Percentiles rank a stretch among this genome's conserved stretches.
Conservation (phyloP, 2,797 vertebrate genomes). For the Melanotaenia parkinsoni region DNA sequence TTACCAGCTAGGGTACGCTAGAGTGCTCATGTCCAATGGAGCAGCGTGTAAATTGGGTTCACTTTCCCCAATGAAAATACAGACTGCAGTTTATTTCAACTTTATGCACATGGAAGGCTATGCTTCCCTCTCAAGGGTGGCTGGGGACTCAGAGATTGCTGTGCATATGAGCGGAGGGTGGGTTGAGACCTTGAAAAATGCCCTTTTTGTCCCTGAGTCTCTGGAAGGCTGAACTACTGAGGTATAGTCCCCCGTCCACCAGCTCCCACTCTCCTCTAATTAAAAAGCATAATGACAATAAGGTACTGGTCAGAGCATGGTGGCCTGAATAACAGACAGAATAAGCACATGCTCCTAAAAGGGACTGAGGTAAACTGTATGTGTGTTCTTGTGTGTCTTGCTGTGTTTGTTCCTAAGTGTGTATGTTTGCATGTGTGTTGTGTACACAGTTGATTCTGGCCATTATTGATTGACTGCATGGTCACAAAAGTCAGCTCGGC, state of each 20-base stretch:
- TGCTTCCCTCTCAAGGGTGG: slow-evolving; percentile 76
- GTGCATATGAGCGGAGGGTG: slow-evolving; percentile 63
- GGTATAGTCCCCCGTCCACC: slow-evolving; percentile 58
- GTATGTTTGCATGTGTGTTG: slow-evolving; percentile 30
- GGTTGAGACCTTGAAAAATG: slow-evolving; percentile 83
- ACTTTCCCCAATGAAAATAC: slow-evolving; percentile 84
- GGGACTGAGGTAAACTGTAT: slow-evolving; percentile 46
- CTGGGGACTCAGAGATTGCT: slow-evolving; percentile 71
- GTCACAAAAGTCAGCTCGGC: slow-evolving; percentile 66
- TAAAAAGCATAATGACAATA: slow-evolving; percentile 74
- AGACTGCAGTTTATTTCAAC: slow-evolving; percentile 84
- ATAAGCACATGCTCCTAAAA: slow-evolving; percentile 35
- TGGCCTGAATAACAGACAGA: slow-evolving; percentile 64
- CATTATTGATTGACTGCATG: slow-evolving; percentile 70
- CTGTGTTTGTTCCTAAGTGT: slow-evolving; percentile 26
- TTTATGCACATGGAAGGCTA: slow-evolving; percentile 81
- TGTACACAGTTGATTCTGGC: slow-evolving; percentile 55
- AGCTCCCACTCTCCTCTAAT: slow-evolving; percentile 74
- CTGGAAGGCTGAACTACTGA: slow-evolving; percentile 69
- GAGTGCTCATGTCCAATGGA: slow-evolving; percentile 83
- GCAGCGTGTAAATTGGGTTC: slow-evolving; percentile 85
- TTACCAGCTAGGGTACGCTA: slow-evolving; percentile 81
- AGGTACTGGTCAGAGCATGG: slow-evolving; percentile 56
- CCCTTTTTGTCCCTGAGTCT: slow-evolving; percentile 80
- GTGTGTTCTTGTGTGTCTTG: slow-evolving; percentile 21